Evolutionary conservation across 2,888 invertebrate species (phyloP), one percentile per base, ranked within the genome.

Genomic region (Orgyia antiqua): DNA sequence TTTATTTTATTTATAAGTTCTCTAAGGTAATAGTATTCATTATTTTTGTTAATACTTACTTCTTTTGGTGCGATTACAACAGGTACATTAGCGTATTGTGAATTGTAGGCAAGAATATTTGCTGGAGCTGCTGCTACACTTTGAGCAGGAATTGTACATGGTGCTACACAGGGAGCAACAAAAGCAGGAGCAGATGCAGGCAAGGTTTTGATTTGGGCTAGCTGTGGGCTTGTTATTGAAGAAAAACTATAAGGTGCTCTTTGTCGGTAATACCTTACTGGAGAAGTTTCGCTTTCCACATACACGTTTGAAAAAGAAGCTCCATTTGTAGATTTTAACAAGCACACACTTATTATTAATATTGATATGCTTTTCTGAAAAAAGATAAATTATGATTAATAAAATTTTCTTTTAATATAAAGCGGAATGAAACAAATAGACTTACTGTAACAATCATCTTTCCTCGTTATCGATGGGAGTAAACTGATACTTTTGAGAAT

Each of bases 391-490:
- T 37, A 13, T 21, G 8, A 11, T 23, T 8, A 24, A 15, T 5
- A 10, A 7, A 1, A n/a, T 19, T 17, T 9, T n/a, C n/a, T 15
- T 20, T 26, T 13, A 17, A 4, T 15, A 30, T 30, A 10, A 40
- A 17, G 20, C 20, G 27, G 29, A 28, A 5, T 26, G 19, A 23
- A 20, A 15, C 4, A 4, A 29, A 1, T 4, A 12, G 24, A 77
- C 86, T 82, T 70, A 86, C 84, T 65, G 64, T 71, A 39, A 66
- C 60, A 67, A 72, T 79, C 84, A 84, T 86, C 73, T 73, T 79
- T 70, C 65, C 68, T 58, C 69, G 58, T 65, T 75, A 72, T 73
- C 63, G 64, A 53, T 75, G 69, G 70, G 64, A 64, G 61, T 70
- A 68, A 64, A 82, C 80, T 84, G 76, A 71, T 70, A 67, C 64